These are phyloP conservation scores for Drosophila aff. DNA, from an alignment of 1,140 invertebrate species.

Conservation along the genomic window DNA sequence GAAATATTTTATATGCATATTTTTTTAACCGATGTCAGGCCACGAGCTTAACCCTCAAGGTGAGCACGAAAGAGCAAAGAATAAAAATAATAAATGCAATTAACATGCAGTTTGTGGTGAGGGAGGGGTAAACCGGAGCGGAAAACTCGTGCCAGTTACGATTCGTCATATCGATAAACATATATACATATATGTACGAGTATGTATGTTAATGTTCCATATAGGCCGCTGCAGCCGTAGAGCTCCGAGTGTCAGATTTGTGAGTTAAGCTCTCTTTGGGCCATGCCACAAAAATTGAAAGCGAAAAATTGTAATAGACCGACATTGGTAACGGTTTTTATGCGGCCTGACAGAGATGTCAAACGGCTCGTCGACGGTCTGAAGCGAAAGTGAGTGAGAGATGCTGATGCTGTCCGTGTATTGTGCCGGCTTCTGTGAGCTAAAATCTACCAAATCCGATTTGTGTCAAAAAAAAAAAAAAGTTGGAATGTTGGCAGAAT, in stretches of 20 bases:
- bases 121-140: slow-evolving; percentile 1
- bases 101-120: slow-evolving; percentile 69
- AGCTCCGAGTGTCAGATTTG: slow-evolving; percentile 64
- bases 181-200: background rate
- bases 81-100: slow-evolving; percentile 71
- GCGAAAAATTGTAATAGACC: slow-evolving; percentile 44
- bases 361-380: slow-evolving; percentile 46
- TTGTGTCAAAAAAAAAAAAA: slow-evolving; percentile 33
- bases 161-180: slow-evolving; percentile 55
- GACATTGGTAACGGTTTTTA: slow-evolving; percentile 39
- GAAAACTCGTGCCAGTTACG: slow-evolving; percentile 44
- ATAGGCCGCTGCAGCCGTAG: background rate
- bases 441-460: slow-evolving; percentile 46
- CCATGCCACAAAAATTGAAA: slow-evolving; percentile 54
- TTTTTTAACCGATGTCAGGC: slow-evolving; percentile 13
- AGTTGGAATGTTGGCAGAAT: background rate
- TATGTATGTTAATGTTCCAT: slow-evolving; percentile 11
- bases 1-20: slow-evolving; percentile 40
- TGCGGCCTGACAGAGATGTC: slow-evolving; percentile 54
- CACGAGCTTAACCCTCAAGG: slow-evolving; percentile 51
- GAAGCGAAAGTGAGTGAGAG: slow-evolving; percentile 23
- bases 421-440: background rate
- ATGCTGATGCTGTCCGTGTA: background rate
- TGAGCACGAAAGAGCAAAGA: slow-evolving; percentile 42
- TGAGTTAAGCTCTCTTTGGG: slow-evolving; percentile 55